phyloP scores from a whole-genome alignment of 2,113 vertebrate genomes.

The Microcebus lehilahytsara region DNA sequence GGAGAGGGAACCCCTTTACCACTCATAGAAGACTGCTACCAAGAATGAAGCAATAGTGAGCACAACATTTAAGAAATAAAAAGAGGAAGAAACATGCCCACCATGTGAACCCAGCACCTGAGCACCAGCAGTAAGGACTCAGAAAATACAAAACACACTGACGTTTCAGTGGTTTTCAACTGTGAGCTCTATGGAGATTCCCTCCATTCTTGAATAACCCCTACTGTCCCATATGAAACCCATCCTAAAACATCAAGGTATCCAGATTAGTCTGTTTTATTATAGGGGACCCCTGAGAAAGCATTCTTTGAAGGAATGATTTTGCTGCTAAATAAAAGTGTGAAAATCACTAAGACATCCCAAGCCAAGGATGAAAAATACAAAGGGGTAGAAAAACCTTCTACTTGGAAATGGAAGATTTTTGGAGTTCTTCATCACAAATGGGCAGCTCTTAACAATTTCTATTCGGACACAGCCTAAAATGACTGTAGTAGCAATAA shows the following conservation, averaged over 20 bases:
- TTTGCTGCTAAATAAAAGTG: background rate
- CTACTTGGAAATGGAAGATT: background rate
- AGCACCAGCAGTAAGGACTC: background rate
- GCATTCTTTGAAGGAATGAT: background rate
- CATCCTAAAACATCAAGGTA: background rate
- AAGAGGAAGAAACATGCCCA: background rate
- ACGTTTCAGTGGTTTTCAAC: background rate
- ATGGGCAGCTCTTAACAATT: background rate
- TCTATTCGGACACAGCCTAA: background rate
- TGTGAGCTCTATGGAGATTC: background rate
- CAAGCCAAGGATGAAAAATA: background rate
- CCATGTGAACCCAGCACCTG: background rate
- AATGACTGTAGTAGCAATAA: background rate
- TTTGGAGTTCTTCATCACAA: slow-evolving; percentile 5
- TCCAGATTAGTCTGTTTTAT: background rate
- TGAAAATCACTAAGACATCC: background rate
- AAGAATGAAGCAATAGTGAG: background rate
- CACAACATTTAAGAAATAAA: background rate
- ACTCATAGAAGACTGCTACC: background rate
- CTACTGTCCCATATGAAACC: background rate
- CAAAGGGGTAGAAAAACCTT: background rate
- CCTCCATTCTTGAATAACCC: background rate
- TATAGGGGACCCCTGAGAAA: background rate
- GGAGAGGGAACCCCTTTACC: background rate
- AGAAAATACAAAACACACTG: background rate